Conservation (phyloP, 2,113 vertebrate genomes). For the Neotoma lepida region DNA sequence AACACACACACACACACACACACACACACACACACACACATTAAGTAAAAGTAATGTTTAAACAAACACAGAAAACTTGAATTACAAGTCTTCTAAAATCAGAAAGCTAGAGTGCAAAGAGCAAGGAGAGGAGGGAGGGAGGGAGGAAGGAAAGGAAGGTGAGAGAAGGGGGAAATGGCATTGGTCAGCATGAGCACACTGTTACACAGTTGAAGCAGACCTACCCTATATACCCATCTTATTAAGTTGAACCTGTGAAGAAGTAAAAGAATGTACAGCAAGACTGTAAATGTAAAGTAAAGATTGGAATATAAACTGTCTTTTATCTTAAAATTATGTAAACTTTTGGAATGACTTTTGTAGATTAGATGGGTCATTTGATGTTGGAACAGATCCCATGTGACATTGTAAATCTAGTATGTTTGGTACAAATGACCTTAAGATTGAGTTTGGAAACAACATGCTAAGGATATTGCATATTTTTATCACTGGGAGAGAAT, state of each 20-base stretch:
- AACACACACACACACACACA: background rate
- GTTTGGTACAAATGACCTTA: background rate
- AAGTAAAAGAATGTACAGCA: background rate
- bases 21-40: background rate
- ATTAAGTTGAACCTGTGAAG: too few species aligned
- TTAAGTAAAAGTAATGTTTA: background rate
- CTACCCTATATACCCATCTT: background rate
- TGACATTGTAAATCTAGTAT: background rate
- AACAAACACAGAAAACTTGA: background rate
- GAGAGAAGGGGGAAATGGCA: too few species aligned
- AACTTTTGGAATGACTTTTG: background rate
- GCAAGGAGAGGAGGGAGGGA: too few species aligned
- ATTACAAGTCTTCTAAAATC: background rate
- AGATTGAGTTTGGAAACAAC: background rate
- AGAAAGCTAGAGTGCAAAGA: background rate
- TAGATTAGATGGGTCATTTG: background rate
- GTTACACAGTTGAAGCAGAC: background rate
- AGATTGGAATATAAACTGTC: background rate
- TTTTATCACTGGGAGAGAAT: background rate
- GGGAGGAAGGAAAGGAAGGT: too few species aligned
- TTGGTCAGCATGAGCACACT: background rate
- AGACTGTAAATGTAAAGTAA: too few species aligned
- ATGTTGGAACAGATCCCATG: background rate
- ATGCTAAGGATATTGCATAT: background rate
- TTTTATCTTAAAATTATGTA: conserved; percentile 1